Evolutionary conservation across 2,113 vertebrate genomes (phyloP).

Genomic region (Clupea harengus): DNA sequence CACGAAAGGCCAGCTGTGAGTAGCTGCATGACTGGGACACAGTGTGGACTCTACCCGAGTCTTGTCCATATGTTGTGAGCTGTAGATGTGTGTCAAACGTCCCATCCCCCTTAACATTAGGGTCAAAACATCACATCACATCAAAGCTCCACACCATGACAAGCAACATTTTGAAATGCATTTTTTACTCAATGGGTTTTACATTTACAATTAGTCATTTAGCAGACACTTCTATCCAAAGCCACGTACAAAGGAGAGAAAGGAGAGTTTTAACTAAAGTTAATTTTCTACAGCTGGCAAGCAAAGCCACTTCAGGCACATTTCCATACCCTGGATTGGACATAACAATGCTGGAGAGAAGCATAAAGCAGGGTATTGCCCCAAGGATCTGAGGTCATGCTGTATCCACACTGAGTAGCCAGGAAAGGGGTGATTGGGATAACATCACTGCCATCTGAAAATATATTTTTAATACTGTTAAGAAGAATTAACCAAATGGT

Average conservation of each 20-base stretch:
- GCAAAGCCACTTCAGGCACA: background rate
- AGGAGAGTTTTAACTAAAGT: background rate
- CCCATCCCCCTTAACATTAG: background rate
- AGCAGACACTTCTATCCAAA: no score
- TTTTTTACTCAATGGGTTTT: no score
- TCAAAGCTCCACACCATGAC: background rate
- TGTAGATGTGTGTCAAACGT: background rate
- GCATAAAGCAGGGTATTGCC: background rate
- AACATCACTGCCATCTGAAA: conserved; percentile 1
- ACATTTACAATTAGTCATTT: no score
- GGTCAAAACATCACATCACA: background rate
- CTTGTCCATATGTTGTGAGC: background rate
- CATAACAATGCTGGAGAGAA: background rate
- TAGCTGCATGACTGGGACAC: background rate
- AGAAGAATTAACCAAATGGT: background rate
- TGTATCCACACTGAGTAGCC: background rate
- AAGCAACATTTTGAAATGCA: background rate
- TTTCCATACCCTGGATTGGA: background rate
- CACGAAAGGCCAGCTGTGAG: background rate
- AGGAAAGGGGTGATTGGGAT: background rate
- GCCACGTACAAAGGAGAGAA: no score
- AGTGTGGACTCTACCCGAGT: background rate
- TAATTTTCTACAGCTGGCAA: background rate
- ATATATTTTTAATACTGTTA: background rate
- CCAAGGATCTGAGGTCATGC: background rate